Base-by-base conservation (phyloP, 2,797 vertebrate genomes). In the Anguilla pacifica region DNA sequence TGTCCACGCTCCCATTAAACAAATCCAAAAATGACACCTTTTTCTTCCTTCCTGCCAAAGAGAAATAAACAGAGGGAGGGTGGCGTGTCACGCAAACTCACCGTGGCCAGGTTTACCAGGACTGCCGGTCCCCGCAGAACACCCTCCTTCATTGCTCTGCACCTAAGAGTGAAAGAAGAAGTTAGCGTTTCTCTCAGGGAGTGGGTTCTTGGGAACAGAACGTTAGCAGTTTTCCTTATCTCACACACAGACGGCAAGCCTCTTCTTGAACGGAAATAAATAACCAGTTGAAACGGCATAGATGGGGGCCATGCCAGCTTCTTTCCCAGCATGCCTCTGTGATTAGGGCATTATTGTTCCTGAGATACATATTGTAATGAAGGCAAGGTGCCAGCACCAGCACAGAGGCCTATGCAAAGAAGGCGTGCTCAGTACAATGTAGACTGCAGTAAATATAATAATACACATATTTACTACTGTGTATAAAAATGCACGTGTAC, bases 71-170 rank as follows among this genome's bases (percentile, higher is more conserved):
- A 17, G 15, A 77, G 6, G 4, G 35, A 43, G 6, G 15, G 1
- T 2, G 15, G 13, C 31, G 13, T 4, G 5, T 46, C 15, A 22
- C 43, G 13, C 10, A 87, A 83, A 93, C 95, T 95, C 89, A 96
- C 96, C 95, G 0, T 74, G 89, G 49, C 90, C 88, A 79, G 88
- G 74, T 94, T 91, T 93, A 85, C 92, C 94, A 9, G 87, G 91
- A 79, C 90, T 90, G 67, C 64, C 43, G 64, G 84, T 82, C 39
- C 55, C 88, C 57, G 87, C 49, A 49, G 86, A 83, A 31, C 93
- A 90, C 89, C 99, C 98, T 83, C 97, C 98, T 86, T 99, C 98
- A 10, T 97, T 98, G 91, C 97, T 57, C 55, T 57, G 55, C 13
- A 15, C 55, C 55, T 13, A 57, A 57, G 10, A 17, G 55, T 57